Evolutionary conservation across 1,140 invertebrate genomes (phyloP).

Genomic region (Rhagoletis pomonella): DNA sequence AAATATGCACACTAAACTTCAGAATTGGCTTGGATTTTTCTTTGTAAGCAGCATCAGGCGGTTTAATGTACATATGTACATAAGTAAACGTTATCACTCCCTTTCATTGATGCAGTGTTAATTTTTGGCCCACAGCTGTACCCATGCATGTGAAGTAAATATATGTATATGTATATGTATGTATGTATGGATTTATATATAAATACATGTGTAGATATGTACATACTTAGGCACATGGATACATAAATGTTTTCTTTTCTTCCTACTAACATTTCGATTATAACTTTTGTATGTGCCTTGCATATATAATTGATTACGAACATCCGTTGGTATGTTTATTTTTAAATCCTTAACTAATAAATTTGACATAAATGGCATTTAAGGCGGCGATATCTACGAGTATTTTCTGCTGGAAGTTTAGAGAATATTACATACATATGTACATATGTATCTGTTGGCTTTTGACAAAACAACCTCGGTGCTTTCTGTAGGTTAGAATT

Average conservation of each 20-base stretch:
- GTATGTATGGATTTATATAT: background rate
- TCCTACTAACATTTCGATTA: background rate
- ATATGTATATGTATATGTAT: background rate
- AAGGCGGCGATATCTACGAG: background rate
- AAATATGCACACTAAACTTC: background rate
- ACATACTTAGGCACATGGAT: background rate
- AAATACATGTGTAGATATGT: background rate
- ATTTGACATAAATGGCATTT: background rate
- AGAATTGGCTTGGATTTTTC: background rate
- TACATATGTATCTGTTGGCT: too few relatives aligned
- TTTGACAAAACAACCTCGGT: too few relatives aligned
- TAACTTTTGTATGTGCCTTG: slow-evolving; percentile 31
- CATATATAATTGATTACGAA: slow-evolving; percentile 43
- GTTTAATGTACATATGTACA: background rate
- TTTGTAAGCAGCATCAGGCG: background rate
- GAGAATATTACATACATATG: background rate
- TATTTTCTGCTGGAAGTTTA: background rate
- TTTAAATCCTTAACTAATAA: slow-evolving; percentile 18
- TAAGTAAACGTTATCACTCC: background rate
- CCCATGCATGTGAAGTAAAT: too few relatives aligned
- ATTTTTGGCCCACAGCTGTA: too few relatives aligned
- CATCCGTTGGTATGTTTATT: slow-evolving; percentile 38
- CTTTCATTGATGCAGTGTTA: too few relatives aligned
- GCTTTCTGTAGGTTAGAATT: too few relatives aligned
- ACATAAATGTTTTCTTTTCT: background rate